Percentiles rank a stretch among this genome's conserved stretches.
Evolutionary conservation across 2,888 invertebrate species (phyloP).

Genomic region (Timema cristinae): DNA sequence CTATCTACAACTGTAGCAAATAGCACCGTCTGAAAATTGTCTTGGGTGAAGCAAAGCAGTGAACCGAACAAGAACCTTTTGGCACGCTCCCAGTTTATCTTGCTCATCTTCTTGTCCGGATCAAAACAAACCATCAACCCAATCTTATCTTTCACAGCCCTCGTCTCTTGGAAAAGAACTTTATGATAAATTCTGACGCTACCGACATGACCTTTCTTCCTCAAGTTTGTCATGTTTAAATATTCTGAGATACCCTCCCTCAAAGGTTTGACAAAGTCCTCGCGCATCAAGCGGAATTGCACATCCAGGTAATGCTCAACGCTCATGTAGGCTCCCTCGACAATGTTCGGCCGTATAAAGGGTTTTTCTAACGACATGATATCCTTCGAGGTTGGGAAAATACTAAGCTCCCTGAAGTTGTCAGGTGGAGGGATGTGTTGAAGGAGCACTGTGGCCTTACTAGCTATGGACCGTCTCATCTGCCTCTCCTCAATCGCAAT

Average conservation of each 20-base stretch:
- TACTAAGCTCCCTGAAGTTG: slow-evolving; percentile 42
- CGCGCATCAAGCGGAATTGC: slow-evolving; percentile 69
- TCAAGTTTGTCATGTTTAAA: slow-evolving; percentile 45
- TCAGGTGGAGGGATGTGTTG: slow-evolving; percentile 42
- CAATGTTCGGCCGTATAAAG: slow-evolving; percentile 56
- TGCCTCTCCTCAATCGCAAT: neutral
- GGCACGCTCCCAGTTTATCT: slow-evolving; percentile 47
- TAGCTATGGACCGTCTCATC: neutral
- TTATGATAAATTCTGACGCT: slow-evolving; percentile 50
- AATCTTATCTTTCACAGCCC: slow-evolving; percentile 46
- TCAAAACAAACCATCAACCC: slow-evolving; percentile 44
- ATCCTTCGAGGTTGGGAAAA: slow-evolving; percentile 51
- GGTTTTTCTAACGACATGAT: slow-evolving; percentile 39
- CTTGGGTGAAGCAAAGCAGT: slow-evolving; percentile 65
- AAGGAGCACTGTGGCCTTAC: neutral
- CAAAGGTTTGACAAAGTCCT: slow-evolving; percentile 74
- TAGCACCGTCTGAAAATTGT: slow-evolving; percentile 63
- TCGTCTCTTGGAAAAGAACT: slow-evolving; percentile 47
- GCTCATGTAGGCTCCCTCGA: slow-evolving; percentile 58
- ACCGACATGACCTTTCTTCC: slow-evolving; percentile 40
- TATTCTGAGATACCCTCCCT: slow-evolving; percentile 60
- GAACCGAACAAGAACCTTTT: slow-evolving; percentile 68
- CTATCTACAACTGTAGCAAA: slow-evolving; percentile 66
- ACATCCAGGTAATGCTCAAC: slow-evolving; percentile 71
- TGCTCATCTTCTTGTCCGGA: slow-evolving; percentile 39